These are phyloP conservation scores for Aphrocallistes beatrix DNA, from an alignment of 37 sponge, comb jelly and placozoan genomes.

Conservation along the genomic window DNA sequence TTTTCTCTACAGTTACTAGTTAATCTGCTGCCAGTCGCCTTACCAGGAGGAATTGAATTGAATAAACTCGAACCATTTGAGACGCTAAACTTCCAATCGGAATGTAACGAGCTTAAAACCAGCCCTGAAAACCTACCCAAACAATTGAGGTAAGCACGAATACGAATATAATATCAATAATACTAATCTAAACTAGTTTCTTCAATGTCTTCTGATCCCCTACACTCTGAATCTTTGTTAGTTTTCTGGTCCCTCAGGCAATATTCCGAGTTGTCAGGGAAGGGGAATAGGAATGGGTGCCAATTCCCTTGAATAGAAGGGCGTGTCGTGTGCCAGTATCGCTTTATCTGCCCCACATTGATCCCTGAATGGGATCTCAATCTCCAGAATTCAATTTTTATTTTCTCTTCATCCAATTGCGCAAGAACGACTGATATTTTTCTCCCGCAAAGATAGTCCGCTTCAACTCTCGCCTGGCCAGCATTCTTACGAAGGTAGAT, in stretches of 20 bases:
- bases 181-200: background rate
- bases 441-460: background rate
- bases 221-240: too few relatives aligned
- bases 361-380: background rate
- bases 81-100: background rate
- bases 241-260: background rate
- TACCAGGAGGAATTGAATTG: background rate
- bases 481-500: background rate
- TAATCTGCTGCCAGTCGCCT: background rate
- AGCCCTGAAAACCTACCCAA: background rate
- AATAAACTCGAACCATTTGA: background rate
- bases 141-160: background rate
- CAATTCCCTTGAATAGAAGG: constrained; percentile 13
- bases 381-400: background rate
- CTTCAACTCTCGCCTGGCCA: background rate
- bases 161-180: too few relatives aligned
- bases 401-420: background rate
- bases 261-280: background rate
- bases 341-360: background rate
- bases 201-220: background rate
- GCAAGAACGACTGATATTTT: background rate
- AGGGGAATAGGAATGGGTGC: background rate
- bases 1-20: background rate
- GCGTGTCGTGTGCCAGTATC: constrained; percentile 13
- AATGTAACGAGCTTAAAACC: background rate